A percentile compares a stretch with the other conserved stretches of the same genome.
phyloP scores from a whole-genome alignment of 2,113 vertebrate genomes.

The Tychaedon coryphoeus region DNA sequence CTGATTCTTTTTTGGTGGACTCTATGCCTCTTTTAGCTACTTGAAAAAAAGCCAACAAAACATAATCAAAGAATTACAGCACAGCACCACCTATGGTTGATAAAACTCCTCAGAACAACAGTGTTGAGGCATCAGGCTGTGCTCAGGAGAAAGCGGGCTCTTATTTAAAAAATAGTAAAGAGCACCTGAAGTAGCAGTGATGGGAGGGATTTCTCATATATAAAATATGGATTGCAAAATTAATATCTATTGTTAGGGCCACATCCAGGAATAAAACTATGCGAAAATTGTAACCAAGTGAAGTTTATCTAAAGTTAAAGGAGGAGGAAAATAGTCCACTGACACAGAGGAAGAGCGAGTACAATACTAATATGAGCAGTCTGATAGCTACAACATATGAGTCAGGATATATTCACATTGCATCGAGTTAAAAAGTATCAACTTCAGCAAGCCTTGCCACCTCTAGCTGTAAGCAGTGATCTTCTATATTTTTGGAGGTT shows the following conservation, averaged over 20 bases:
- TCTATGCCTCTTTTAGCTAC: neutral
- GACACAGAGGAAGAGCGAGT: neutral
- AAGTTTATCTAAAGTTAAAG: neutral
- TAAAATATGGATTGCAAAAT: neutral
- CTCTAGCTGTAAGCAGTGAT: neutral
- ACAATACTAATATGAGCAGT: neutral
- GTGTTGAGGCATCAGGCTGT: neutral
- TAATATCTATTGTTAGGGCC: neutral
- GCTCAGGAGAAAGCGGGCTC: neutral
- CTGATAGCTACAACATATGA: neutral
- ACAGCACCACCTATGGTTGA: slow-evolving; percentile 36
- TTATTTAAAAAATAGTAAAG: neutral
- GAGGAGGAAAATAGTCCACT: neutral
- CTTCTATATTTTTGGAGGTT: neutral
- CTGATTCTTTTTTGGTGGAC: neutral
- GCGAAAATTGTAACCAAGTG: neutral
- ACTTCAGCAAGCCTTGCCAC: neutral
- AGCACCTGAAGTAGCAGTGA: neutral
- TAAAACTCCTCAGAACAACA: neutral
- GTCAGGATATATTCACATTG: neutral
- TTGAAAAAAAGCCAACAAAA: neutral
- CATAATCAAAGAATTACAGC: slow-evolving; percentile 1
- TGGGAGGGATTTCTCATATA: rapidly evolving
- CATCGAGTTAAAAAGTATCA: neutral
- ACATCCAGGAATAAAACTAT: neutral